A percentile compares a stretch with the other conserved stretches of the same genome.
phyloP scores from a whole-genome alignment of 2,888 invertebrate species.

The Biston betularia region DNA sequence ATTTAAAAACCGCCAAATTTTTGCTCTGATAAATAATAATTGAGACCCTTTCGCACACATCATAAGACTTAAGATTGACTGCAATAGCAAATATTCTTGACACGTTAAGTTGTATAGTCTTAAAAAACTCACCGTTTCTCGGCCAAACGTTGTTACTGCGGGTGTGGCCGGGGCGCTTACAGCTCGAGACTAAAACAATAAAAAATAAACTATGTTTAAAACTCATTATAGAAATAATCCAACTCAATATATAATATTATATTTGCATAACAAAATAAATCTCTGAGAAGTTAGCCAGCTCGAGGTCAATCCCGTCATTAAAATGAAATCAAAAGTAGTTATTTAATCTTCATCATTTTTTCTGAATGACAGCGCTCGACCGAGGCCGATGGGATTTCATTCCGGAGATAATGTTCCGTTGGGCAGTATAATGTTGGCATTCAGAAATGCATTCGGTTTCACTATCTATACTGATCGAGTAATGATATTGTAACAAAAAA shows the following conservation, averaged over 20 bases:
- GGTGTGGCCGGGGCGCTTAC: conserved; percentile 82
- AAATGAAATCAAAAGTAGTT: conserved; percentile 74
- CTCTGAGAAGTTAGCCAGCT: conserved; percentile 44
- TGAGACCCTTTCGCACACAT: no score
- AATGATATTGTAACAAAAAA: conserved; percentile 27
- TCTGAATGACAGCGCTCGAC: conserved; percentile 42
- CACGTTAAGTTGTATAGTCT: no score
- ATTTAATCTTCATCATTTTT: conserved; percentile 66
- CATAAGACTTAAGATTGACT: no score
- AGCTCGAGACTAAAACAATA: conserved; percentile 80
- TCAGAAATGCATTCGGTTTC: conserved; percentile 41
- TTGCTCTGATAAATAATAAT: no score
- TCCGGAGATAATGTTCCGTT: conserved; percentile 56
- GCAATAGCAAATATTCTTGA: no score
- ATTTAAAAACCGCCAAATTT: no score
- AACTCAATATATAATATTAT: conserved; percentile 44
- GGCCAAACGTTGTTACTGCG: conserved; percentile 64
- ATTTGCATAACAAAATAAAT: conserved; percentile 52
- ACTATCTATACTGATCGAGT: conserved; percentile 33
- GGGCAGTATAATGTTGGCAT: conserved; percentile 50
- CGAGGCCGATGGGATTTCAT: conserved; percentile 57
- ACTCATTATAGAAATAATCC: conserved; percentile 22
- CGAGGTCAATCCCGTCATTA: conserved; percentile 65
- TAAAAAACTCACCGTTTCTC: conserved; percentile 70
- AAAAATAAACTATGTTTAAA: conserved; percentile 35